phyloP scores from a whole-genome alignment of 2,888 invertebrate genomes.

The Aleiodes leptofemur region DNA sequence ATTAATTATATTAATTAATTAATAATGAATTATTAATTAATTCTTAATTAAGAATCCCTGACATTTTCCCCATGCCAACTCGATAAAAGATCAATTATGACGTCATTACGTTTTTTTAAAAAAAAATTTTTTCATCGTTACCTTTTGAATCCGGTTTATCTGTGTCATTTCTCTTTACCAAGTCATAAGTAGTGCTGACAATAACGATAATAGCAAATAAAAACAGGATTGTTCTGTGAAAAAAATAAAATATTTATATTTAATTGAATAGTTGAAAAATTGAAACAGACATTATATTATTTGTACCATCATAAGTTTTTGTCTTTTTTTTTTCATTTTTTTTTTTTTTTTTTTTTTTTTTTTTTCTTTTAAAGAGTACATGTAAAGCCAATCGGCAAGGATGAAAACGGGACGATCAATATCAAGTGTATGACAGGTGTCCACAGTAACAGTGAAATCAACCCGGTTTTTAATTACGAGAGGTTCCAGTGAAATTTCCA shows the following conservation, averaged over 20 bases:
- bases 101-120: conserved; percentile 50
- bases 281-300: conserved; percentile 4
- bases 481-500: conserved; percentile 63
- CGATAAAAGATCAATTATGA: conserved; percentile 21
- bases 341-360: conserved; percentile 34
- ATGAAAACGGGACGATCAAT: conserved; percentile 57
- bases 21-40: not conserved
- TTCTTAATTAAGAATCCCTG: conserved; percentile 14
- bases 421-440: conserved; percentile 62
- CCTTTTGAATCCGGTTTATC: conserved; percentile 58
- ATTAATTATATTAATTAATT: no score
- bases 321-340: conserved; percentile 25
- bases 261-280: conserved; percentile 28
- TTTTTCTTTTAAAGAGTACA: conserved; percentile 57
- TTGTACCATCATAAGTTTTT: conserved; percentile 32
- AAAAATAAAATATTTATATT: conserved; percentile 30
- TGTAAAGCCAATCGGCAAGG: conserved; percentile 64
- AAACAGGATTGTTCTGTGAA: conserved; percentile 54
- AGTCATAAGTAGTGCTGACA: conserved; percentile 66
- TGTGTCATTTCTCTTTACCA: conserved; percentile 54
- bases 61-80: conserved; percentile 20
- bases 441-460: conserved; percentile 60
- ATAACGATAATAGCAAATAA: conserved; percentile 60
- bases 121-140: conserved; percentile 39
- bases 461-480: conserved; percentile 62